Conservation (phyloP, 2,797 vertebrate genomes). For the Oreochromis grahami region DNA sequence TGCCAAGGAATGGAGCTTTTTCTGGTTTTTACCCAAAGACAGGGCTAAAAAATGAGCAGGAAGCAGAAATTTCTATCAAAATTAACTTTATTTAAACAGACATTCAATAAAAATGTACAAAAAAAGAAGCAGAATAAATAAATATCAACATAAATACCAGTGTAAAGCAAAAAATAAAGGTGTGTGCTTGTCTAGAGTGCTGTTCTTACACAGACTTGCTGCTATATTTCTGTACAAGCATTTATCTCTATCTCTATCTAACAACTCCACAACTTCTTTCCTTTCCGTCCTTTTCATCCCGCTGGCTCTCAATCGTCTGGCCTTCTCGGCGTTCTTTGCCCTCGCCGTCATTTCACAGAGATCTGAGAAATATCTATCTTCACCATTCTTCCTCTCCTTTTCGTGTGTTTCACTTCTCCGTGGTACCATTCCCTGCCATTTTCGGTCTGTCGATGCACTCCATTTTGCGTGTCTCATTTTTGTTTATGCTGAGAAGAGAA, state of each 20-base stretch:
- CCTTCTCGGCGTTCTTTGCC: background rate
- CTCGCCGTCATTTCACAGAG: slow-evolving; percentile 1
- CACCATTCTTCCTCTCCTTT: background rate
- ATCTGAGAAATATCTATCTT: slow-evolving; percentile 28
- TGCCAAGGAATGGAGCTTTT: background rate
- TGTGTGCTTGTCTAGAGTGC: slow-evolving; percentile 16
- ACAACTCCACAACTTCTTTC: background rate
- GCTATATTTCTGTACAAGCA: background rate
- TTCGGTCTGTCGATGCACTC: slow-evolving; percentile 50
- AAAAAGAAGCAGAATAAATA: slow-evolving; percentile 51
- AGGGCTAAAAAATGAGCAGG: background rate
- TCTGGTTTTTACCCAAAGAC: background rate
- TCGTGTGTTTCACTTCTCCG: background rate
- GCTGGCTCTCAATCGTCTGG: background rate
- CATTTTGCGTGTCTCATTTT: slow-evolving; percentile 44
- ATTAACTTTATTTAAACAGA: slow-evolving; percentile 41
- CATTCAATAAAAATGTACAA: background rate
- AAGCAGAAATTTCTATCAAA: slow-evolving; percentile 31
- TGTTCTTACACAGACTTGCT: slow-evolving; percentile 27
- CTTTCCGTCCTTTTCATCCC: background rate
- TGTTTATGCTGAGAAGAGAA: slow-evolving; percentile 59
- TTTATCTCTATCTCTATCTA: background rate
- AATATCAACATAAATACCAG: slow-evolving; percentile 48
- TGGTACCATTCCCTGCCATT: background rate
- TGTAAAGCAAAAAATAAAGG: slow-evolving; percentile 2